Conservation (phyloP, 2,113 vertebrate genomes). For the Larimichthys crocea region DNA sequence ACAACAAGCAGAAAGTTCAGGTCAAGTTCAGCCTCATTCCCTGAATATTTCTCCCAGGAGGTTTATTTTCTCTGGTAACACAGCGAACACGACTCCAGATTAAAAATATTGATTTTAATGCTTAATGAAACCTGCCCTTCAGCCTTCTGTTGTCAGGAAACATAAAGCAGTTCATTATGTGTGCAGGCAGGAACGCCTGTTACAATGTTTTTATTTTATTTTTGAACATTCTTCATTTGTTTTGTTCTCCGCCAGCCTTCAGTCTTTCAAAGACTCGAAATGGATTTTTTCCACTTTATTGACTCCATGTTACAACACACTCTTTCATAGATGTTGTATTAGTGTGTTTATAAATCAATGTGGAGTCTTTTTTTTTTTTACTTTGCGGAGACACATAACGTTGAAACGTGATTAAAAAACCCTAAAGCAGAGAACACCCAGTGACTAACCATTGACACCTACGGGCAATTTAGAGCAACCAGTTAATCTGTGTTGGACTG, state of each 20-base stretch:
- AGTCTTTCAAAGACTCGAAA: not conserved
- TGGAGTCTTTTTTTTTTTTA: not conserved
- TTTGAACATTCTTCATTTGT: not conserved
- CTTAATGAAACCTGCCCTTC: not conserved
- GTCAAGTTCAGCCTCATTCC: not conserved
- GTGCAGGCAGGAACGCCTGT: no score
- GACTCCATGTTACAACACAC: not conserved
- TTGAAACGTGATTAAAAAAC: no score
- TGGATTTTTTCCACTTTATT: slow-evolving; percentile 12
- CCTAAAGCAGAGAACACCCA: no score
- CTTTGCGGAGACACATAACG: no score
- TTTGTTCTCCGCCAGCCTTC: not conserved
- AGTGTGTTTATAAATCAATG: not conserved
- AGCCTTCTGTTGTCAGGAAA: not conserved
- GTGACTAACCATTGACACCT: no score
- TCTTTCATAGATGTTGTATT: not conserved
- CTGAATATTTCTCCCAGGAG: not conserved
- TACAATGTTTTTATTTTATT: not conserved
- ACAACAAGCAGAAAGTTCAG: slow-evolving; percentile 4
- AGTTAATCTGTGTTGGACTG: no score
- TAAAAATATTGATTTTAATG: slow-evolving; percentile 21
- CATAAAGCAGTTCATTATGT: not conserved
- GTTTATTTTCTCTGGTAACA: not conserved
- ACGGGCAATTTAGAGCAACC: no score
- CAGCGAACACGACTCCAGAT: not conserved